phyloP scores from a whole-genome alignment of 1,140 invertebrate species.

The Trinorchestia longiramus region DNA sequence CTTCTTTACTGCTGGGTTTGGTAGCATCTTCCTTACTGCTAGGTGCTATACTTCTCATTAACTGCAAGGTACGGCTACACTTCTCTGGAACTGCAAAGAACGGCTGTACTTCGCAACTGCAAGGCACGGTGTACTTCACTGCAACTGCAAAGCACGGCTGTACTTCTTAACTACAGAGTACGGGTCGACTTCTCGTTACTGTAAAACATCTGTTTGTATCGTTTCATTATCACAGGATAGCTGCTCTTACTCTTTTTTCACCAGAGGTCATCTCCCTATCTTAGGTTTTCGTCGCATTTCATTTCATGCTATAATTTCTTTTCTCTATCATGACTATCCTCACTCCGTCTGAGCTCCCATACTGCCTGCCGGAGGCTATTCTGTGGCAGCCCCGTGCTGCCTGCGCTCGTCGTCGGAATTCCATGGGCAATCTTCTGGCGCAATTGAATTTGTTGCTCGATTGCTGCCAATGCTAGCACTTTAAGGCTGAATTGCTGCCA shows the following conservation, averaged over 20 bases:
- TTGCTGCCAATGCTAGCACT: conserved; percentile 50
- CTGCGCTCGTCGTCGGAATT: conserved; percentile 36
- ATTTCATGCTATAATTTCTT: neutral
- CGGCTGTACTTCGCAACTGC: too few species aligned
- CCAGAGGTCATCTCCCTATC: neutral
- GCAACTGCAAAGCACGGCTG: neutral
- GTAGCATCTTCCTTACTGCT: too few species aligned
- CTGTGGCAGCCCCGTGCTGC: neutral
- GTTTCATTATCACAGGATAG: neutral
- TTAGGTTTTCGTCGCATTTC: neutral
- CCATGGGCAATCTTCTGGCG: conserved; percentile 33
- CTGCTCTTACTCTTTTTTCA: neutral
- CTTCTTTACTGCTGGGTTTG: neutral
- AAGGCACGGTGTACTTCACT: neutral
- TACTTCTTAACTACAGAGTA: neutral
- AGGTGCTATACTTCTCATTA: too few species aligned
- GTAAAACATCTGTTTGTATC: too few species aligned
- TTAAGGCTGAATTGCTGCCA: conserved; percentile 34
- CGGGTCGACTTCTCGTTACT: too few species aligned
- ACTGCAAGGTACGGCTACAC: too few species aligned
- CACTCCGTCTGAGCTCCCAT: neutral
- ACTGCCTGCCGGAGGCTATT: neutral
- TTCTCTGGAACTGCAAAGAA: too few species aligned
- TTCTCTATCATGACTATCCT: neutral
- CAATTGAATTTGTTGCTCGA: conserved; percentile 54